Conservation (phyloP, 2,888 invertebrate species). For the Caenorhabditis afra region DNA sequence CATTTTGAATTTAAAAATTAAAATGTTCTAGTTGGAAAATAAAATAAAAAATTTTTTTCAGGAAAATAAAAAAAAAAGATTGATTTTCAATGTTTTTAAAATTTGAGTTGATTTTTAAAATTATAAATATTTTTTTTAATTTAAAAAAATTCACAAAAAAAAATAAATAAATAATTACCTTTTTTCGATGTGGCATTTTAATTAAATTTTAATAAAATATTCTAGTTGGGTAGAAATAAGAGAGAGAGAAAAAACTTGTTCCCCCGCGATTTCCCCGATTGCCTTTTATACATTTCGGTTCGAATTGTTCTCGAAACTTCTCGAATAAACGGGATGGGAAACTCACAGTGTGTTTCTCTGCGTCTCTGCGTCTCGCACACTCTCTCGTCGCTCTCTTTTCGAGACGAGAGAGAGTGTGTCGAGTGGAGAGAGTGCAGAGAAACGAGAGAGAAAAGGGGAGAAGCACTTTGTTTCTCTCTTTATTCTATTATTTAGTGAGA, state of each 20-base stretch:
- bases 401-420: background rate
- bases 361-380: conserved; percentile 20
- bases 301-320: conserved; percentile 20
- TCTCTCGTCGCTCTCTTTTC: conserved; percentile 1
- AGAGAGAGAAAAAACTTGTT: conserved; percentile 8
- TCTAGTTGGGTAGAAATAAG: no score
- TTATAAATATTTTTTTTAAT: no score
- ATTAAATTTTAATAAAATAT: no score
- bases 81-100: background rate
- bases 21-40: background rate
- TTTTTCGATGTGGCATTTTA: no score
- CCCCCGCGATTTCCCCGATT: background rate
- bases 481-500: no score
- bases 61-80: background rate
- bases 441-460: background rate
- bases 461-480: no score
- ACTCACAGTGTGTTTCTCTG: conserved; percentile 24
- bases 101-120: background rate
- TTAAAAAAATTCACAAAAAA: no score
- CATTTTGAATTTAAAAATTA: background rate
- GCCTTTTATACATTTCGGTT: conserved; percentile 11
- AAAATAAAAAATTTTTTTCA: conserved; percentile 1
- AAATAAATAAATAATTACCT: no score
- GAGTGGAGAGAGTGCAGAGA: background rate
- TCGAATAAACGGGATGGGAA: conserved; percentile 1